A percentile compares a stretch with the other conserved stretches of the same genome.
Evolutionary conservation across 2,113 vertebrate species (phyloP).

Genomic region (Hemichromis elongatus): DNA sequence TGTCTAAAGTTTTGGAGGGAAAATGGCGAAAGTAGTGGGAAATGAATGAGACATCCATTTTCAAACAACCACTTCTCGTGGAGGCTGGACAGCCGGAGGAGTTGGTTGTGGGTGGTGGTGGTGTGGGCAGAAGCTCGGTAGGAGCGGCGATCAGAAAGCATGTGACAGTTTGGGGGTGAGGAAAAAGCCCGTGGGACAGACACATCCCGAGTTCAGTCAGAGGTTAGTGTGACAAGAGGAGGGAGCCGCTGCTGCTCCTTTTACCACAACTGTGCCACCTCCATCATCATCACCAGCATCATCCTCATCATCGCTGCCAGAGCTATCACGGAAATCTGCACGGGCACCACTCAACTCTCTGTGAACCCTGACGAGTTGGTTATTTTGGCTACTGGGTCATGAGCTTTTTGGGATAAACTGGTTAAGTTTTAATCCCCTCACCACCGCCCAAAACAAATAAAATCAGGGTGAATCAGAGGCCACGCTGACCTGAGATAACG

Average conservation of each 20-base stretch:
- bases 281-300: neutral
- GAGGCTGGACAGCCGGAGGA: neutral
- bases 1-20: neutral
- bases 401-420: slow-evolving; percentile 26
- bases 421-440: slow-evolving; percentile 25
- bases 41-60: neutral
- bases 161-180: slow-evolving; percentile 58
- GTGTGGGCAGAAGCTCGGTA: neutral
- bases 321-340: neutral
- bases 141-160: neutral
- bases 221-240: slow-evolving; percentile 64
- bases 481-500: neutral
- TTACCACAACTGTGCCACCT: neutral
- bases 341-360: slow-evolving; percentile 24
- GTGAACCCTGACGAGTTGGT: slow-evolving; percentile 41
- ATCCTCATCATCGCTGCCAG: neutral
- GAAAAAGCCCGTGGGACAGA: slow-evolving; percentile 41
- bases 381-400: neutral
- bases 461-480: slow-evolving; percentile 19
- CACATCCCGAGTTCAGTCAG: slow-evolving; percentile 49
- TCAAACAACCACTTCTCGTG: neutral
- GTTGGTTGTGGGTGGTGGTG: neutral
- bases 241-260: neutral
- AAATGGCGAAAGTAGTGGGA: neutral
- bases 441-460: neutral